Percentiles rank a stretch among this genome's conserved stretches.
Conservation (phyloP, 2,113 vertebrate genomes). For the Corythoichthys intestinalis region DNA sequence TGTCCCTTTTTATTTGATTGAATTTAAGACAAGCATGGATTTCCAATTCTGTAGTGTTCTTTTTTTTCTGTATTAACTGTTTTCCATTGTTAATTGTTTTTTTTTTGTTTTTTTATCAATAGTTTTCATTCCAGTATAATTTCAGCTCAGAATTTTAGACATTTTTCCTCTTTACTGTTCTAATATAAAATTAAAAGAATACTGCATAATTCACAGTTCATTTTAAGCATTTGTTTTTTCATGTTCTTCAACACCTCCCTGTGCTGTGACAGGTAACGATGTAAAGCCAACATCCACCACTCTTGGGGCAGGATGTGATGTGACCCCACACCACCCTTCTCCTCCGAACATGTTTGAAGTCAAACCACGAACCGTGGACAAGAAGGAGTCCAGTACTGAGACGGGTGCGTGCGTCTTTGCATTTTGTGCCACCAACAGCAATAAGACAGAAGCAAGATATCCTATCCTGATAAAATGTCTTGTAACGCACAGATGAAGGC, state of each 20-base stretch:
- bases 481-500: conserved; percentile 73
- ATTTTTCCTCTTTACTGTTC: background rate
- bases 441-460: background rate
- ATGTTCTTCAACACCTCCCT: background rate
- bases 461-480: background rate
- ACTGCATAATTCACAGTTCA: background rate
- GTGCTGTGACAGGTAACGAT: conserved; percentile 34
- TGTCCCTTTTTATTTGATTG: no score
- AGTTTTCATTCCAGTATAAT: background rate
- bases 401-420: conserved; percentile 71
- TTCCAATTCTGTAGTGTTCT: background rate
- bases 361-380: conserved; percentile 82
- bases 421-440: background rate
- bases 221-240: background rate
- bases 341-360: conserved; percentile 75
- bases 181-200: background rate
- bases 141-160: background rate
- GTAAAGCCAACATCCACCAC: conserved; percentile 8
- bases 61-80: background rate
- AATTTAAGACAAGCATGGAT: no score
- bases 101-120: background rate
- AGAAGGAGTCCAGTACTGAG: conserved; percentile 77
- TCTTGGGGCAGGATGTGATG: conserved; percentile 59
- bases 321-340: conserved; percentile 14
- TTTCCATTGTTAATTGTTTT: background rate